These are phyloP conservation scores for Cyrtodaria siliqua DNA, from an alignment of 2,888 invertebrate genomes.

Conservation along the genomic window DNA sequence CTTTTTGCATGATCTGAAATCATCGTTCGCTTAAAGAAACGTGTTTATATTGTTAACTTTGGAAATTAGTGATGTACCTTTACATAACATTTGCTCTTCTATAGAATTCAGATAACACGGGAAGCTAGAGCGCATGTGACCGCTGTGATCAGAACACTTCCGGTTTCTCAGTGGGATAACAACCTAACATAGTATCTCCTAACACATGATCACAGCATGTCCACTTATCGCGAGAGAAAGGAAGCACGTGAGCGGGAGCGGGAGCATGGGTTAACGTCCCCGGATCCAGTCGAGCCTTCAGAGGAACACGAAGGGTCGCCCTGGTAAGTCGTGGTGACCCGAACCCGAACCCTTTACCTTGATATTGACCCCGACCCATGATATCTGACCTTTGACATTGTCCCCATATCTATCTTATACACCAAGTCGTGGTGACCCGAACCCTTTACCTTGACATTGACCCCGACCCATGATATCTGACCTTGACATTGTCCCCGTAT, in stretches of 20 bases:
- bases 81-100: no score
- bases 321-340: conserved; percentile 31
- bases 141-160: no score
- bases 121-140: conserved; percentile 2
- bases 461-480: no score
- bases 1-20: no score
- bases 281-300: neutral
- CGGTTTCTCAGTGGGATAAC: conserved; percentile 40
- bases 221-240: conserved; percentile 46
- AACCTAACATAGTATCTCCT: conserved; percentile 38
- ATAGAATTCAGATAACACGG: conserved; percentile 7
- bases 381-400: no score
- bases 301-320: conserved; percentile 17
- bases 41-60: no score
- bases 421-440: conserved; percentile 19
- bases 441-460: conserved; percentile 16
- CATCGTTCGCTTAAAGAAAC: no score
- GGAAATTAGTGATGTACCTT: no score
- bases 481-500: no score
- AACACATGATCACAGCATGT: conserved; percentile 27
- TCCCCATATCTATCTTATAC: no score
- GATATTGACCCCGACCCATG: neutral
- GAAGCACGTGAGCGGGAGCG: conserved; percentile 43
- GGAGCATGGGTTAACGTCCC: conserved; percentile 10
- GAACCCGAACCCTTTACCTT: conserved; percentile 9